Evolutionary conservation across 1,140 invertebrate species (phyloP).

Genomic region (Halesus radiatus): DNA sequence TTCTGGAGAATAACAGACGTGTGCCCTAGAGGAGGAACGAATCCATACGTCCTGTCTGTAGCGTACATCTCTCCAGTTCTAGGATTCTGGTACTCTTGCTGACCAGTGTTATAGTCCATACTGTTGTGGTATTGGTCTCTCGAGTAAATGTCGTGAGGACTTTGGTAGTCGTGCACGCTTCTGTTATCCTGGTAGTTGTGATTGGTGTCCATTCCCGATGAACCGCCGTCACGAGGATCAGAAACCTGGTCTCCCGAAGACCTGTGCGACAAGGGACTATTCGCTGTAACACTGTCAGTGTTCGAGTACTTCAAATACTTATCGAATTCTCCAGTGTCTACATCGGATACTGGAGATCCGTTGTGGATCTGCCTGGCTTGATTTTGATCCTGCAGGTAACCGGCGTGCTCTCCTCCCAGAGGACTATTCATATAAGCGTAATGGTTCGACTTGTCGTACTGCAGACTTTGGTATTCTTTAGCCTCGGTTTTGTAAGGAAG

Average conservation of each 20-base stretch:
- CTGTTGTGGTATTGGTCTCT: slow-evolving; percentile 54
- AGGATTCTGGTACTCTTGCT: slow-evolving; percentile 45
- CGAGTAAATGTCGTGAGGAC: slow-evolving; percentile 61
- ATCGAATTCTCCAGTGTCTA: slow-evolving; percentile 75
- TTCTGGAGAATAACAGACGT: slow-evolving; percentile 65
- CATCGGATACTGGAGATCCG: slow-evolving; percentile 69
- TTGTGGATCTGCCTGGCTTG: slow-evolving; percentile 63
- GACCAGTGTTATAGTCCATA: slow-evolving; percentile 41
- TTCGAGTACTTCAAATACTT: slow-evolving; percentile 77
- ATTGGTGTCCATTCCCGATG: slow-evolving; percentile 69
- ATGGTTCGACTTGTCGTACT: slow-evolving; percentile 52
- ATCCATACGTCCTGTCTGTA: slow-evolving; percentile 47
- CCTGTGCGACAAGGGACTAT: slow-evolving; percentile 44
- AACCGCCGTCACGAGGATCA: slow-evolving; percentile 45
- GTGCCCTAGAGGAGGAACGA: slow-evolving; percentile 59
- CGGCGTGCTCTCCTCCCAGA: slow-evolving; percentile 59
- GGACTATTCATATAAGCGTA: slow-evolving; percentile 57
- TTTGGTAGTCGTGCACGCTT: slow-evolving; percentile 58
- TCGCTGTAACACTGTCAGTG: slow-evolving; percentile 37
- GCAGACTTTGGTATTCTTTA: slow-evolving; percentile 65
- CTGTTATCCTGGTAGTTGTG: slow-evolving; percentile 69
- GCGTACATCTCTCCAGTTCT: slow-evolving; percentile 33
- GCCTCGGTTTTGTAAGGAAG: slow-evolving; percentile 69
- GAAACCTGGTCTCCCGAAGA: slow-evolving; percentile 43
- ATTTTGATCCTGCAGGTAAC: slow-evolving; percentile 68